Evolutionary conservation across 2,888 invertebrate species (phyloP).

Genomic region (Lissocephala sabroskyi): DNA sequence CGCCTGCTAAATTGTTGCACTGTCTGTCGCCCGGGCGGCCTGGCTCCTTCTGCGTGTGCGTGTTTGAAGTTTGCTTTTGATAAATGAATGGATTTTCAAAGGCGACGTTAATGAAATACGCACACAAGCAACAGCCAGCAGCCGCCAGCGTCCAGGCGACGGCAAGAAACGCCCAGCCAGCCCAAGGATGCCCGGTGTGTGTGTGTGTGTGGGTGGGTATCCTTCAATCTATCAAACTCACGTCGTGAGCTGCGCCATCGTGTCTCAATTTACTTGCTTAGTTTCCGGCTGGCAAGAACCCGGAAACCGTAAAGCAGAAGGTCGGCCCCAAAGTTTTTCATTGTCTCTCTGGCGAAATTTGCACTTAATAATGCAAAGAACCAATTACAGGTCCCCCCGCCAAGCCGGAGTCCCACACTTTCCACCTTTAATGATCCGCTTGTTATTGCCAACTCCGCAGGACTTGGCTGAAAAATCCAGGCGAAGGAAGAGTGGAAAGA

Average conservation of each 20-base stretch:
- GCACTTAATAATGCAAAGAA: conserved; percentile 32
- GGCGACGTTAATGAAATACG: conserved; percentile 41
- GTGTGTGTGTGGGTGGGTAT: conserved; percentile 5
- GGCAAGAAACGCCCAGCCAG: not conserved
- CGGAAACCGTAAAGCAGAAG: too few species aligned
- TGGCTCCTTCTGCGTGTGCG: conserved; percentile 7
- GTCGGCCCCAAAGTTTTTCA: too few species aligned
- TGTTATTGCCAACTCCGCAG: too few species aligned
- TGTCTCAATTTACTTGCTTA: conserved; percentile 62
- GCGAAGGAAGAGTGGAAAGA: too few species aligned
- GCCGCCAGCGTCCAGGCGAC: conserved; percentile 19
- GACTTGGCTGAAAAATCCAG: too few species aligned
- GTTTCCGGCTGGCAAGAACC: conserved; percentile 36
- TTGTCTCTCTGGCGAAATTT: conserved; percentile 17
- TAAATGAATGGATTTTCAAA: conserved; percentile 58
- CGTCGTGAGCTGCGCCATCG: conserved; percentile 9
- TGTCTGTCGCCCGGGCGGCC: not conserved
- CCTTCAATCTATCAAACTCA: conserved; percentile 10
- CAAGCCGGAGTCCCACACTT: too few species aligned
- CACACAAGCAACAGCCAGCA: conserved; percentile 33
- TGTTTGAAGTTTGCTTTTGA: conserved; percentile 40
- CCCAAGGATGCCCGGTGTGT: too few species aligned
- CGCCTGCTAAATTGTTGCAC: conserved; percentile 1
- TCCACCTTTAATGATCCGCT: too few species aligned
- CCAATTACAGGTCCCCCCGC: conserved; percentile 35